Percentiles rank a stretch among this genome's conserved stretches.
These are phyloP conservation scores for Eristalinus sepulchralis DNA, from an alignment of 2,888 invertebrate species.

Conservation along the genomic window DNA sequence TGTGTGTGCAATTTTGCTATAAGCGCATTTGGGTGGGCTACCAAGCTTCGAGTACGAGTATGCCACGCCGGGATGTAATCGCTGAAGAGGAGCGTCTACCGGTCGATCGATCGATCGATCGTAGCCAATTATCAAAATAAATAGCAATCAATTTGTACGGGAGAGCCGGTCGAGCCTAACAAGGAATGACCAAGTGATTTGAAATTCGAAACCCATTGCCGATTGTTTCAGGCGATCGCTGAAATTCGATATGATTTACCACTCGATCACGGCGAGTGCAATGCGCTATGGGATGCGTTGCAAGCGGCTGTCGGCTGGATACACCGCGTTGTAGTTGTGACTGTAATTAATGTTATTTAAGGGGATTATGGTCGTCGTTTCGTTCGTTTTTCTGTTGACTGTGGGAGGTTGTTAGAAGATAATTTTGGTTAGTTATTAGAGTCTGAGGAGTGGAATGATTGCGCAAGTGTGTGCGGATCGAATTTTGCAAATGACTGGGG, in stretches of 20 bases:
- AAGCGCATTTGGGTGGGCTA: slow-evolving; percentile 75
- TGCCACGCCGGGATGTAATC: background rate
- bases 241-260: slow-evolving; percentile 69
- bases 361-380: slow-evolving; percentile 50
- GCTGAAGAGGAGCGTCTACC: slow-evolving; percentile 17
- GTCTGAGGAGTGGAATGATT: slow-evolving; percentile 1
- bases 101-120: slow-evolving; percentile 72
- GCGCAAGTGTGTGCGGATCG: background rate
- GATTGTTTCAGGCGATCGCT: slow-evolving; percentile 70
- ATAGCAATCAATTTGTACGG: slow-evolving; percentile 76
- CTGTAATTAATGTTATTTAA: slow-evolving; percentile 66
- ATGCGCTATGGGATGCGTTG: slow-evolving; percentile 32
- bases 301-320: slow-evolving; percentile 20
- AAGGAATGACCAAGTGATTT: slow-evolving; percentile 55
- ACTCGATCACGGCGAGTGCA: slow-evolving; percentile 31
- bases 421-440: slow-evolving; percentile 28
- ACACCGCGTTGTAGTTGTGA: slow-evolving; percentile 29
- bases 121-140: slow-evolving; percentile 77
- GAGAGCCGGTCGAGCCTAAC: slow-evolving; percentile 60
- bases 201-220: slow-evolving; percentile 74
- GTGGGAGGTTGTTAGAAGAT: slow-evolving; percentile 43
- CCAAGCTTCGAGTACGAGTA: slow-evolving; percentile 41
- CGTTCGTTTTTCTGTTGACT: background rate
- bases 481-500: too few relatives aligned
- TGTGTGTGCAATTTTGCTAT: slow-evolving; percentile 71